These are phyloP conservation scores for Amblyteles armatorius DNA, from an alignment of 2,888 invertebrate species.

Conservation along the genomic window DNA sequence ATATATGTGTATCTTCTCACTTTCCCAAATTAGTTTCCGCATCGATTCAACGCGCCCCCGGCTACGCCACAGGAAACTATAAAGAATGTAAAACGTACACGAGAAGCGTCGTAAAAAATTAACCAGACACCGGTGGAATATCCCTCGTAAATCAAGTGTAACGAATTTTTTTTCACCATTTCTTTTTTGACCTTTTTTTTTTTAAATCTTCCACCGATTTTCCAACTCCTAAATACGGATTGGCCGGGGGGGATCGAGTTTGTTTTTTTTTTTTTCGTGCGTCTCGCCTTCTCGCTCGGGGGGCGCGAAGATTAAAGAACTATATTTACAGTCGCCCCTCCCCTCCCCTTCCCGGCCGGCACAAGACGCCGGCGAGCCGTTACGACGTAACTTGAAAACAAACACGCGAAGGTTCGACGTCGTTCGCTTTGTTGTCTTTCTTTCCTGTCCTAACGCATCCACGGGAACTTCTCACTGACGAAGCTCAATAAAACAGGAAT, in stretches of 20 bases:
- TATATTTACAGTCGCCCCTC: constrained; percentile 42
- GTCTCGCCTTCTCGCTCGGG: constrained; percentile 40
- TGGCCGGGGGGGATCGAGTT: constrained; percentile 31
- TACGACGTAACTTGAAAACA: constrained; percentile 76
- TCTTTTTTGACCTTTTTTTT: constrained; percentile 2
- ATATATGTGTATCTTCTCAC: constrained; percentile 2
- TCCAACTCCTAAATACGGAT: constrained; percentile 38
- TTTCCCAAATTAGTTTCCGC: constrained; percentile 46
- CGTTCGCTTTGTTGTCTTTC: constrained; percentile 48
- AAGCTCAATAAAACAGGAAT: constrained; percentile 15
- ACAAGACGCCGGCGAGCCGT: constrained; percentile 36
- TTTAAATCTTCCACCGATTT: constrained; percentile 18
- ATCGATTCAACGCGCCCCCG: constrained; percentile 40
- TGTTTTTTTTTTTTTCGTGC: constrained; percentile 27
- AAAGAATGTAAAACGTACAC: constrained; percentile 28
- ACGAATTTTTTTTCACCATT: constrained; percentile 37
- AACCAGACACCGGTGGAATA: constrained; percentile 9
- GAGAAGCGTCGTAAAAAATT: constrained; percentile 28
- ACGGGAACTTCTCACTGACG: background rate
- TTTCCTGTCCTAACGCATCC: constrained; percentile 24
- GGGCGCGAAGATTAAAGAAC: constrained; percentile 60
- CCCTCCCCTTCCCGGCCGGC: constrained; percentile 10
- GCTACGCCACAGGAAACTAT: constrained; percentile 33
- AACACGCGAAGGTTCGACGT: constrained; percentile 72
- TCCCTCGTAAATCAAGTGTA: constrained; percentile 52